phyloP scores from a whole-genome alignment of 2,797 vertebrate genomes.

The Characodon lateralis region DNA sequence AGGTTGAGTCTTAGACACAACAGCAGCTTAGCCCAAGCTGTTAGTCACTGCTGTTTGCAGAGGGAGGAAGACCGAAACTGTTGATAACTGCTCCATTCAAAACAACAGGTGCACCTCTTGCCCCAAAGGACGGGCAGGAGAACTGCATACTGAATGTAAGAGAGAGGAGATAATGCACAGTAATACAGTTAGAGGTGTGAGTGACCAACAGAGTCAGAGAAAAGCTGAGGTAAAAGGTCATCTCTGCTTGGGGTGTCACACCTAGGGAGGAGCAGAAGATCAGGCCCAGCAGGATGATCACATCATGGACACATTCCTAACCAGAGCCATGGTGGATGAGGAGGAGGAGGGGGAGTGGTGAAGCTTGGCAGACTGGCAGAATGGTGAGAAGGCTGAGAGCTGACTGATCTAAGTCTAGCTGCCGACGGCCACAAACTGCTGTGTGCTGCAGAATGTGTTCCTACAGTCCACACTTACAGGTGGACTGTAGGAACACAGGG shows the following conservation, averaged over 20 bases:
- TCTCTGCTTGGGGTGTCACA: constrained; percentile 7
- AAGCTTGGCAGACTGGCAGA: too few relatives aligned
- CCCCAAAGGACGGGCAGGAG: constrained; percentile 17
- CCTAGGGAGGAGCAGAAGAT: constrained; percentile 39
- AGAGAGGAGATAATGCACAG: background rate
- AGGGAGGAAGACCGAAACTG: constrained; percentile 38
- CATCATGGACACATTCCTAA: background rate
- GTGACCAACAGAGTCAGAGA: constrained; percentile 28
- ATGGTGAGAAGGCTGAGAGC: too few relatives aligned
- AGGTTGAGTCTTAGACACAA: constrained; percentile 24
- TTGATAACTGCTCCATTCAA: constrained; percentile 40
- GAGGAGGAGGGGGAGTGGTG: too few relatives aligned
- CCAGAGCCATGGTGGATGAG: background rate
- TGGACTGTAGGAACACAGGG: background rate
- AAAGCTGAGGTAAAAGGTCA: constrained; percentile 50
- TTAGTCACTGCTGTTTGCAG: constrained; percentile 23
- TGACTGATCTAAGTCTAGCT: background rate
- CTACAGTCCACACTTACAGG: background rate
- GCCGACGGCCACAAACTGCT: background rate
- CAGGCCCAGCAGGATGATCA: background rate
- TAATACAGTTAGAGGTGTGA: background rate
- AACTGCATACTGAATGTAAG: constrained; percentile 2
- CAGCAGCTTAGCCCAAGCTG: constrained; percentile 20
- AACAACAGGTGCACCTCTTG: constrained; percentile 50
- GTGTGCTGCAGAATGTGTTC: background rate